Base-by-base conservation (phyloP, 2,888 invertebrate genomes). In the Ornithoptera priamus region DNA sequence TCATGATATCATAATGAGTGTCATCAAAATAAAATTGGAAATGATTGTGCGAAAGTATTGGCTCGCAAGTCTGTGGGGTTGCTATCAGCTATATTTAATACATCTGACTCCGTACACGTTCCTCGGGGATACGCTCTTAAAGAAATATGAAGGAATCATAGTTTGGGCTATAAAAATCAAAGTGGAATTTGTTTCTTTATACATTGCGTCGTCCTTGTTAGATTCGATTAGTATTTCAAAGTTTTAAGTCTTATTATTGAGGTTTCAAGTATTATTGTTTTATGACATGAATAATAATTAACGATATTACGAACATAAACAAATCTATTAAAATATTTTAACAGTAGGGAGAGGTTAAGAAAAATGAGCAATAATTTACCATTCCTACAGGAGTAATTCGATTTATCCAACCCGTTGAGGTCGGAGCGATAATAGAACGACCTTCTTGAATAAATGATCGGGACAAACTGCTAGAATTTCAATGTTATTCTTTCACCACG, bases 301-400 rank as follows among this genome's bases (percentile, higher is more conserved):
- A 46, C 2, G 15, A 46, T 15, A 2, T 46, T 17, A 12, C 15
- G 56, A 15, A 20, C 7, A 7, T 0, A 20, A 8, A 56, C 18
- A 56, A 56, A 56, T 58, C 20, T 3, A 57, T 8, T 22, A 7
- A 58, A 22, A 22, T 24, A 12, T 58, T 20, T 58, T n/a, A 58
- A 24, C 57, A 8, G 57, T 22, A 58, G 57, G 22, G 22, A 24
- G 22, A 3, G 20, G 57, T 58, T 7, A 22, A 22, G 57, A 58
- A 58, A 58, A 58, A 22, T 58, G 57, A 22, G 22, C 57, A 92
- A 92, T 92, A 92, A 92, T 92, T 91, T 92, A 91, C 90, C 92
- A 92, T 92, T 92, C 91, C 90, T 87, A 88, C 88, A 87, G 85
- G 82, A 79, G 86, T 92, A 90, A 92, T 91, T 85, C 86, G 89